Conservation (phyloP, 2,113 vertebrate genomes). For the Sapayoa aenigma region DNA sequence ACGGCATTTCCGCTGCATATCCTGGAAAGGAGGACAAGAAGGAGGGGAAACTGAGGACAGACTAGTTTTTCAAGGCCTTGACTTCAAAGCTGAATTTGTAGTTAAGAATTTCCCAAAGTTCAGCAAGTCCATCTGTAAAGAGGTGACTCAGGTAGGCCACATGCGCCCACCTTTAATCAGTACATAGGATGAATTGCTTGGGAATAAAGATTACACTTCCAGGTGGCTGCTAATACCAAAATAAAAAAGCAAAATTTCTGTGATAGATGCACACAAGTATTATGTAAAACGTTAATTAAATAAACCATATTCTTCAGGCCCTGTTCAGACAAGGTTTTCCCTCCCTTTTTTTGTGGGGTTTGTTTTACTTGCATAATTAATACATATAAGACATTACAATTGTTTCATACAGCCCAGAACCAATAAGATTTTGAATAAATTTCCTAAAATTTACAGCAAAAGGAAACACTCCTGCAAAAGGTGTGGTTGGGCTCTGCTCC, state of each 20-base stretch:
- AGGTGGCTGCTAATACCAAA: not conserved
- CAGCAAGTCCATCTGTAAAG: not conserved
- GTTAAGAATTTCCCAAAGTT: not conserved
- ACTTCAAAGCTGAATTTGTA: not conserved
- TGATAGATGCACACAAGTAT: not conserved
- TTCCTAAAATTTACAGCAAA: not conserved
- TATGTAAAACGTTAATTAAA: not conserved
- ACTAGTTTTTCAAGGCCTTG: not conserved
- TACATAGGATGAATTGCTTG: not conserved
- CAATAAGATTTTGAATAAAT: not conserved
- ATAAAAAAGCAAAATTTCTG: not conserved
- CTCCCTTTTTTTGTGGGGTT: not conserved
- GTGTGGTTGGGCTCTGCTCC: not conserved
- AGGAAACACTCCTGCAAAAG: not conserved
- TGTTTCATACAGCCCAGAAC: not conserved
- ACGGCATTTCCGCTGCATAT: not conserved
- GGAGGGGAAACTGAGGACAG: not conserved
- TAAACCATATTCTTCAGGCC: not conserved
- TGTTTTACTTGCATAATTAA: not conserved
- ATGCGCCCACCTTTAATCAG: not conserved
- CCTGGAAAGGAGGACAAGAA: not conserved
- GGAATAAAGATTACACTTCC: not conserved
- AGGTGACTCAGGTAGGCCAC: not conserved
- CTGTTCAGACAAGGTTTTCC: not conserved
- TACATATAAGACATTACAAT: not conserved